A percentile compares a stretch with the other conserved stretches of the same genome.
Evolutionary conservation across 2,888 invertebrate genomes (phyloP).

Genomic region (Brachylomia viminalis): DNA sequence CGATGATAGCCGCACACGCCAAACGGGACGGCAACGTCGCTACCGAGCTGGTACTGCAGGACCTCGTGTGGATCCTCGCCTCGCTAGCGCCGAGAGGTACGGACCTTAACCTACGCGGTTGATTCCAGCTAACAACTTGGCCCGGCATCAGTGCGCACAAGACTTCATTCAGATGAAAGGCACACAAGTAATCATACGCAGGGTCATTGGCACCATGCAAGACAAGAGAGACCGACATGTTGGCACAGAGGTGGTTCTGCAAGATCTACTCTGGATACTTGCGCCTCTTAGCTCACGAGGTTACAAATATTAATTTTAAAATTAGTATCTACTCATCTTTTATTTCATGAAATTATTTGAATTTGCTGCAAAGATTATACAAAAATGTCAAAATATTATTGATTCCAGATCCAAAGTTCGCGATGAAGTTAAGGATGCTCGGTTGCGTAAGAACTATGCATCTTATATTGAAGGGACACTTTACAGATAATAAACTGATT

Average conservation of each 20-base stretch:
- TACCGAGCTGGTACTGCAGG: constrained; percentile 90
- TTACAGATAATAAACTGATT: constrained; percentile 90
- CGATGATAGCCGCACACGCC: constrained; percentile 87
- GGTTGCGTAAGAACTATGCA: constrained; percentile 91
- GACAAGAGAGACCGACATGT: constrained; percentile 85
- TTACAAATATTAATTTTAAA: constrained; percentile 70
- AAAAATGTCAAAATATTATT: constrained; percentile 20
- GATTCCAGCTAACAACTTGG: constrained; percentile 87
- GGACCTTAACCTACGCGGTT: constrained; percentile 64
- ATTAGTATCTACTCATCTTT: constrained; percentile 11
- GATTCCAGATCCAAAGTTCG: constrained; percentile 91
- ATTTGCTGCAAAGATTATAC: background rate
- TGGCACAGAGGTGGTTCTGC: constrained; percentile 86
- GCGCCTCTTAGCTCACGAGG: constrained; percentile 89
- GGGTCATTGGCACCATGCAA: constrained; percentile 85
- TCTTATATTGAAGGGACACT: constrained; percentile 90
- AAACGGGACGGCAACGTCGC: constrained; percentile 88
- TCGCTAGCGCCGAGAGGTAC: constrained; percentile 90
- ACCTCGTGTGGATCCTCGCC: constrained; percentile 91
- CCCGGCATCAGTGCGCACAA: constrained; percentile 85
- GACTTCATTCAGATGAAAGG: constrained; percentile 88
- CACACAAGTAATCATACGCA: constrained; percentile 88
- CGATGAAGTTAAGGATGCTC: constrained; percentile 91
- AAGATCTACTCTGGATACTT: constrained; percentile 90
- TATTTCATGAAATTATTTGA: background rate